These are phyloP conservation scores for Buathra laborator DNA, from an alignment of 2,888 invertebrate genomes.

Conservation along the genomic window DNA sequence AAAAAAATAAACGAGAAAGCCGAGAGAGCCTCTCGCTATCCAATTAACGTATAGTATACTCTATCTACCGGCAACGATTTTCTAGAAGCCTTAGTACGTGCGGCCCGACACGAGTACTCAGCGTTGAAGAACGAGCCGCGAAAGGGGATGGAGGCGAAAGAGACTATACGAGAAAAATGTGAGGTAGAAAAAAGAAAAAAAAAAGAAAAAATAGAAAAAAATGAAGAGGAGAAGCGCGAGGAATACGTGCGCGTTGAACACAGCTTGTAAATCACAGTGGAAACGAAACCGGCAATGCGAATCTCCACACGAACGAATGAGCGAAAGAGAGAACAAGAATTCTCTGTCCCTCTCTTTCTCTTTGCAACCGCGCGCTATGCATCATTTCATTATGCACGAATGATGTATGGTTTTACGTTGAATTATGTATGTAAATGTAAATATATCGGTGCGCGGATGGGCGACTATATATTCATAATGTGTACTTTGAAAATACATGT, in stretches of 20 bases:
- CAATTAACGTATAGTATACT: constrained; percentile 52
- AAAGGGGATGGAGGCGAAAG: constrained; percentile 38
- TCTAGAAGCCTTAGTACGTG: constrained; percentile 63
- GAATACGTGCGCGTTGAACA: constrained; percentile 54
- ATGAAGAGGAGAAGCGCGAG: constrained; percentile 45
- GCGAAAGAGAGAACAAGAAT: constrained; percentile 50
- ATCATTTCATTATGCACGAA: constrained; percentile 69
- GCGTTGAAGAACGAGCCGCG: constrained; percentile 55
- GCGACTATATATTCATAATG: constrained; percentile 35
- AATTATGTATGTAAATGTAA: constrained; percentile 57
- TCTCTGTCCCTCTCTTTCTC: constrained; percentile 46
- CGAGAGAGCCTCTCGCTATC: constrained; percentile 43
- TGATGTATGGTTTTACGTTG: constrained; percentile 62
- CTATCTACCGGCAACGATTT: constrained; percentile 53
- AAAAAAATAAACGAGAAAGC: constrained; percentile 4
- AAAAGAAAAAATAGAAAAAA: constrained; percentile 17
- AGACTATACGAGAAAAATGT: constrained; percentile 46
- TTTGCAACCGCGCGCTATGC: constrained; percentile 54
- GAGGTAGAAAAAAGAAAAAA: constrained; percentile 31
- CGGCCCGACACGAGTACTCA: constrained; percentile 58
- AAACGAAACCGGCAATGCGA: constrained; percentile 52
- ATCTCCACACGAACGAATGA: constrained; percentile 42
- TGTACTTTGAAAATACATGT: constrained; percentile 12
- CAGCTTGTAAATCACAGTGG: constrained; percentile 61
- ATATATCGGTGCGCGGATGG: constrained; percentile 32